Base-by-base conservation (phyloP, 2,113 vertebrate genomes). In the Embiotoca jacksoni region DNA sequence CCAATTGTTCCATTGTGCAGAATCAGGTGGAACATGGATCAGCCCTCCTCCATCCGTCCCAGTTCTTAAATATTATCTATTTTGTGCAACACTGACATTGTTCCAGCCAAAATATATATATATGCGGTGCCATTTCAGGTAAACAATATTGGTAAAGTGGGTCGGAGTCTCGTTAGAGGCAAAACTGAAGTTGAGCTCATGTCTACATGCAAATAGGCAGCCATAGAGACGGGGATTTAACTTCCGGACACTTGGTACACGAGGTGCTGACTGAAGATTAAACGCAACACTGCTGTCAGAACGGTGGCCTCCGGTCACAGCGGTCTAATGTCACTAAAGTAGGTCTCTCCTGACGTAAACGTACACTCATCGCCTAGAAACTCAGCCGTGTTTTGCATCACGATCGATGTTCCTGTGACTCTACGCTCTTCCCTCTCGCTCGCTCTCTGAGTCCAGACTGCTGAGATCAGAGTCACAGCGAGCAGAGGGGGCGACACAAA, bases 401-500 rank as follows among this genome's bases (percentile, higher is more conserved):
- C 9, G 35, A 47, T 15, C 5, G 69, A 16, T 33, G n/a, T 14
- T 33, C 33, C 31, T 10, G 35, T 39, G 36, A 66, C 9, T 53
- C 32, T 6, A 2, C 5, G 13, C 35, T 47, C 11, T 46, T 52
- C 37, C 35, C 8, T 8, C 35, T 23, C 23, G 23, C 23, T 23
- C 8, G 16, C 8, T 32, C 9, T 56, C 23, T 10, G 36, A 53
- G 23, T 69, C 31, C 7, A 30, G 10, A 23, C 53, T 35, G 60
- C 1, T 32, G 56, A 62, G 63, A 58, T 37, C 13, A 73, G 54
- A 68, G 46, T 11, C 39, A 46, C 50, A 56, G 32, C 5, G 23
- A 56, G 68, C 59, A 61, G 36, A 61, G n/a, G 35, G 33, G 23
- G 61, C 59, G 35, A 60, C 55, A 60, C 63, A 74, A 77, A 76